Percentiles rank a stretch among this genome's conserved stretches.
phyloP scores from a whole-genome alignment of 2,888 invertebrate species.

The Drosophila stalkeri region DNA sequence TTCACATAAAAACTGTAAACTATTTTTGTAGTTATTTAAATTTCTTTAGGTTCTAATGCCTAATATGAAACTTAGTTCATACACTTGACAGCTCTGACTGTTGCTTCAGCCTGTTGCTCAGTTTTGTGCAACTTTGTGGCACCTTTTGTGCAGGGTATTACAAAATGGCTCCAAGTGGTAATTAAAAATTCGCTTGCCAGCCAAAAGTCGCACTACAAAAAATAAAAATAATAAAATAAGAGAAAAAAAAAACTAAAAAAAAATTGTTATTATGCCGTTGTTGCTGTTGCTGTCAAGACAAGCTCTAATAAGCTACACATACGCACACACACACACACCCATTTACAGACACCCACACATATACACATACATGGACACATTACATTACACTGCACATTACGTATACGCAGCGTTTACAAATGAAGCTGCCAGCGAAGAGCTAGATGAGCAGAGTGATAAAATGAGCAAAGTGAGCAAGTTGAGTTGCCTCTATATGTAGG shows the following conservation, averaged over 20 bases:
- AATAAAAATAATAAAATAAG: constrained; percentile 14
- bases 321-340: constrained; percentile 19
- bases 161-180: constrained; percentile 44
- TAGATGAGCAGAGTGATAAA: constrained; percentile 45
- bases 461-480: constrained; percentile 40
- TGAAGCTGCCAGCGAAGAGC: constrained; percentile 57
- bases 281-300: constrained; percentile 53
- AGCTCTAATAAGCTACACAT: constrained; percentile 57
- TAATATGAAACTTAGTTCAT: too few relatives aligned
- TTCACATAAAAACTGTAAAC: neutral
- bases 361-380: constrained; percentile 4
- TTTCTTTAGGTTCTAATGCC: too few relatives aligned
- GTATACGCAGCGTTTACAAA: constrained; percentile 72
- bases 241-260: constrained; percentile 24
- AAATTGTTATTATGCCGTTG: constrained; percentile 55
- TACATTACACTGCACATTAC: constrained; percentile 56
- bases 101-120: constrained; percentile 12
- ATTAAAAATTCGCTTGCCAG: constrained; percentile 63
- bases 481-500: constrained; percentile 12
- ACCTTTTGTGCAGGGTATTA: constrained; percentile 36
- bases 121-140: neutral
- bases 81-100: neutral
- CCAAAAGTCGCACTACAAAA: constrained; percentile 41
- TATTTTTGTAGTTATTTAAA: neutral
- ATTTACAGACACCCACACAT: constrained; percentile 23